Evolutionary conservation across 2,113 vertebrate genomes (phyloP).

Genomic region (Sapajus apella): DNA sequence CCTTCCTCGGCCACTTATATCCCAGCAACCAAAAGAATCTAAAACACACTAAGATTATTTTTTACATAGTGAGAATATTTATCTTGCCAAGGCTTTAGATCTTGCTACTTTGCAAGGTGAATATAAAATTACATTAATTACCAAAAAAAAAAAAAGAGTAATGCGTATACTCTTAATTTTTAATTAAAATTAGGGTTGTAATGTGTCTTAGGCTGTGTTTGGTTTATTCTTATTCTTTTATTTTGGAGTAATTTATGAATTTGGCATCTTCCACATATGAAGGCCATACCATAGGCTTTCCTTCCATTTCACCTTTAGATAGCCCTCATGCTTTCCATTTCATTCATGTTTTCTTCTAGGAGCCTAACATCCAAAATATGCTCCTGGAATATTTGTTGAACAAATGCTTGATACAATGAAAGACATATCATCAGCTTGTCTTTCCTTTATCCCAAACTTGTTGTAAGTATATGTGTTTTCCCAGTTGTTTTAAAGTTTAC

Average conservation of each 20-base stretch:
- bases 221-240: not conserved
- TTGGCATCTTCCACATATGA: not conserved
- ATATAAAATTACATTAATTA: conserved; percentile 16
- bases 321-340: not conserved
- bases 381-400: conserved; percentile 14
- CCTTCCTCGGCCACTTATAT: not conserved
- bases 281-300: not conserved
- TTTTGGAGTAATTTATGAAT: not conserved
- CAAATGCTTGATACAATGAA: not conserved
- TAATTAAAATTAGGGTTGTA: not conserved
- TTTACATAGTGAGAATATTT: conserved; percentile 21
- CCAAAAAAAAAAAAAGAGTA: not conserved
- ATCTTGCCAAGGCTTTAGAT: conserved; percentile 19
- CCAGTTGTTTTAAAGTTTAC: not conserved
- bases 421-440: not conserved
- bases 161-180: not conserved
- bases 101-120: conserved; percentile 2
- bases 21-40: conserved; percentile 15
- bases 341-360: not conserved
- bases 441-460: not conserved
- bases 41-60: not conserved
- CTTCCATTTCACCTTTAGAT: not conserved
- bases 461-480: not conserved
- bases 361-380: not conserved
- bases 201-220: not conserved